phyloP scores from a whole-genome alignment of 2,113 vertebrate genomes.

The Ornithorhynchus anatinus region DNA sequence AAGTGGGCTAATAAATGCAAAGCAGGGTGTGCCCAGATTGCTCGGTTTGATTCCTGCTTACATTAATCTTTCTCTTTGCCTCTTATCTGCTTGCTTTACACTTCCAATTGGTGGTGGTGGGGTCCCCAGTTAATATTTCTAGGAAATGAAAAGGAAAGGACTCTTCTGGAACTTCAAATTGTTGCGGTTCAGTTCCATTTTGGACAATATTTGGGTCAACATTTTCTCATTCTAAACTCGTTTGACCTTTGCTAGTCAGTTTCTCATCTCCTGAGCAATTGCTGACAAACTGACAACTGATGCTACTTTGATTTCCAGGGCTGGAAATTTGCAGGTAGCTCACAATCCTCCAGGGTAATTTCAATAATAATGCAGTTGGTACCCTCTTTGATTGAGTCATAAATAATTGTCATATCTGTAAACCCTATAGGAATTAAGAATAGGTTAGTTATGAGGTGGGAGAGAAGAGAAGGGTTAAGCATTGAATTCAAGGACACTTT shows the following conservation, averaged over 20 bases:
- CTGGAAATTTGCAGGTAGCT: conserved; percentile 21
- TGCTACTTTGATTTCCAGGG: conserved; percentile 29
- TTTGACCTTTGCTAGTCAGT: conserved; percentile 36
- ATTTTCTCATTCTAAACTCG: conserved; percentile 47
- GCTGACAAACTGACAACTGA: conserved; percentile 57
- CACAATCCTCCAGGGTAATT: conserved; percentile 38
- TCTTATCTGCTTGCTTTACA: no score
- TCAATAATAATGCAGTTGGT: conserved; percentile 54
- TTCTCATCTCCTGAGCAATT: conserved; percentile 52
- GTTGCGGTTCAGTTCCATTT: conserved; percentile 5
- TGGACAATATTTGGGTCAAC: conserved; percentile 35
- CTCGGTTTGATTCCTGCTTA: conserved; percentile 1
- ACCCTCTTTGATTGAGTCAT: conserved; percentile 50
- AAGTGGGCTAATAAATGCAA: no score
- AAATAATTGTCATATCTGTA: conserved; percentile 53
- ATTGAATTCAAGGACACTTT: conserved; percentile 40
- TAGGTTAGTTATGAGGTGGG: conserved; percentile 3
- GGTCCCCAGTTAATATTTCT: no score
- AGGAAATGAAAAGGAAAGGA: not conserved
- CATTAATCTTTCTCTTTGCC: no score
- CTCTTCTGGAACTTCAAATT: not conserved
- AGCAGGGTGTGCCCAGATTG: no score
- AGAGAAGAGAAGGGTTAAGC: not conserved
- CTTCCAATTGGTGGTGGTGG: no score
- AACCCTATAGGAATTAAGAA: conserved; percentile 41